Base-by-base conservation (phyloP, 2,113 vertebrate species). In the Carlito syrichta region DNA sequence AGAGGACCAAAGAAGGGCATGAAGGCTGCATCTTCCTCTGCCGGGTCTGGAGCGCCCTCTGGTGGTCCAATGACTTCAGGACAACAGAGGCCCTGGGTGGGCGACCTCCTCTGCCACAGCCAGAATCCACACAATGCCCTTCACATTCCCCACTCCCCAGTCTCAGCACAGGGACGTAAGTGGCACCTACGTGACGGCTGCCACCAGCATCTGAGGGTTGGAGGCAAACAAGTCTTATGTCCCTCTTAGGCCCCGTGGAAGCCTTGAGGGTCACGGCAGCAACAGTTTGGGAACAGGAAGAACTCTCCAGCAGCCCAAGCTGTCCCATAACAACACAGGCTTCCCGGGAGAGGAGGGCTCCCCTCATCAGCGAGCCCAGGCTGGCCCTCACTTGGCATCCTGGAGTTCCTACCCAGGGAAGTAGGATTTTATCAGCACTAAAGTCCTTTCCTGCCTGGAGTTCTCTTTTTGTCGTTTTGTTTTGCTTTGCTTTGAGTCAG, bases 41-140 rank as follows among this genome's bases (percentile, higher is more conserved):
- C 91, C 63, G 81, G 77, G 13, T 86, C 69, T 93, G 83, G 93
- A 35, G 95, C 54, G 38, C 97, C 95, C 91, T 95, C 97, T 95
- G 69, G 85, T 96, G 97, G 82, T 40, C n/a, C 38, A 8, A 82
- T n/a, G 52, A 16, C 45, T 50, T 82, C 62, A 74, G 38, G 45
- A 11, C 30, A 2, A 1, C 1, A 1, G 27, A 38, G 54, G 54
- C 32, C 22, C 19, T 22, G 14, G 8, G 20, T 12, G 40, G 32
- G 63, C 27, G 17, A 30, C 2, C 10, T n/a, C 3, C 19, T 23
- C 7, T 10, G 9, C 19, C 17, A 27, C 52, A 8, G n/a, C 35
- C 63, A 9, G 4, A 9, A 19, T 9, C 22, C 25, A 73, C 17
- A 30, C 11, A 50, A 20, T 6, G 35, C 16, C 45, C n/a, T 60